Percentiles rank a stretch among this genome's conserved stretches.
Conservation (phyloP, 2,888 invertebrate genomes). For the Netelia fuscicornis region DNA sequence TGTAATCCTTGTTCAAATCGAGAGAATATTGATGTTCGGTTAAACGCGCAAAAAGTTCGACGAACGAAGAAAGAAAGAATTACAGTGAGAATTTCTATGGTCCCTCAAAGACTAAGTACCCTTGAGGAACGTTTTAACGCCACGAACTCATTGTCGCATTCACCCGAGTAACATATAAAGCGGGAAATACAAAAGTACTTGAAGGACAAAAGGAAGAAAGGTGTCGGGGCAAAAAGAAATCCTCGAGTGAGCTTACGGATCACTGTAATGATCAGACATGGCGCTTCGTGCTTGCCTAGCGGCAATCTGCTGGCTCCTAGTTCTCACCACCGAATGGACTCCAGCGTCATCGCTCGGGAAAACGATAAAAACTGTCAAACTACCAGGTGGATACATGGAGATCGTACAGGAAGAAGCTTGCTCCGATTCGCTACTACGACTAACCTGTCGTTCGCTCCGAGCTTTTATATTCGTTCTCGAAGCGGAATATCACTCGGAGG, state of each 20-base stretch:
- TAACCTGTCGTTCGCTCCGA: constrained; percentile 80
- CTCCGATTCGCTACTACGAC: constrained; percentile 77
- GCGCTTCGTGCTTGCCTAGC: constrained; percentile 75
- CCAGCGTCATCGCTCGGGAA: constrained; percentile 44
- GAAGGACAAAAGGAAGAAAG: not conserved
- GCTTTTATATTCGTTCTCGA: constrained; percentile 81
- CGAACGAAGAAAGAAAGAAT: not conserved
- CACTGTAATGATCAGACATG: constrained; percentile 80
- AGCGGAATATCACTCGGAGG: constrained; percentile 78
- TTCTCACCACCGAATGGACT: constrained; percentile 56
- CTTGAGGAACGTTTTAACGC: not conserved
- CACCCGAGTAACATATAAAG: not conserved
- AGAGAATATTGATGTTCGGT: too few relatives aligned
- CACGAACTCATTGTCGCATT: not conserved
- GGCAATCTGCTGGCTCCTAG: constrained; percentile 66
- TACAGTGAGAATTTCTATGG: not conserved
- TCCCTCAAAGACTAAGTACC: not conserved
- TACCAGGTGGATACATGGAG: constrained; percentile 79
- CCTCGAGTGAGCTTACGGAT: constrained; percentile 43
- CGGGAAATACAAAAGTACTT: not conserved
- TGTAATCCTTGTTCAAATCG: not conserved
- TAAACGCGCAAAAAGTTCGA: not conserved
- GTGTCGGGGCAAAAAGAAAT: not conserved
- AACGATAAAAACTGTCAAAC: constrained; percentile 58
- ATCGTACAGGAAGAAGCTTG: constrained; percentile 81